Evolutionary conservation across 1,140 invertebrate species (phyloP), one percentile per base, ranked within the genome.

Genomic region (Dolichoris vasculosae): DNA sequence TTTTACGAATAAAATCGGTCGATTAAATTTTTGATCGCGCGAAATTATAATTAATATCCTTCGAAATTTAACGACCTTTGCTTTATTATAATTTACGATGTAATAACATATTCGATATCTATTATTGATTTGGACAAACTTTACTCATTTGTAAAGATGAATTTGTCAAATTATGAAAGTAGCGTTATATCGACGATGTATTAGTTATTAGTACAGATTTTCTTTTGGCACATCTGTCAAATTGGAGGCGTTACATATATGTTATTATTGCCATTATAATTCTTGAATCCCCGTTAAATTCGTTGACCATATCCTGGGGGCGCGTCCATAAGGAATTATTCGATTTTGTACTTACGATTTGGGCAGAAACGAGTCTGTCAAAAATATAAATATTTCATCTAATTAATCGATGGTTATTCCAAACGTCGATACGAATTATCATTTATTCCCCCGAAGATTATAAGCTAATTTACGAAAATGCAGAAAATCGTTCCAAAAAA

Each of bases 231-330:
- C 83, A 84, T 84, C 83, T 84, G 83, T 84, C 83, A 79, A 71
- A 59, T 71, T 13, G 2, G 8, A 26, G 20, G 59, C 11, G 63
- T 73, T 35, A 85, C 71, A 46, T 13, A 35, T 38, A 59, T 17
- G 30, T 69, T 80, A 80, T 85, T 80, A 80, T 80, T 85, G 23
- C 48, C 77, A 43, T 59, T 85, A 80, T 84, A 59, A 84, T 79
- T 69, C 83, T 13, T 55, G 4, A 55, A 35, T 43, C 51, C 51
- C 38, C 1, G 48, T 26, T 69, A 84, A 46, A 84, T 79, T 84
- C 55, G 26, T 15, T 78, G 76, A 48, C 59, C 63, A 69, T 63
- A 77, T 13, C 46, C 20, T 30, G 0, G 32, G 59, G 69, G 59
- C 26, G 35, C 35, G 35, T 69, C 7, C 26, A 23, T 64, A 26